Percentiles rank a stretch among this genome's conserved stretches.
These are phyloP conservation scores for Helarctos malayanus DNA, from an alignment of 2,797 vertebrate species.

Conservation along the genomic window DNA sequence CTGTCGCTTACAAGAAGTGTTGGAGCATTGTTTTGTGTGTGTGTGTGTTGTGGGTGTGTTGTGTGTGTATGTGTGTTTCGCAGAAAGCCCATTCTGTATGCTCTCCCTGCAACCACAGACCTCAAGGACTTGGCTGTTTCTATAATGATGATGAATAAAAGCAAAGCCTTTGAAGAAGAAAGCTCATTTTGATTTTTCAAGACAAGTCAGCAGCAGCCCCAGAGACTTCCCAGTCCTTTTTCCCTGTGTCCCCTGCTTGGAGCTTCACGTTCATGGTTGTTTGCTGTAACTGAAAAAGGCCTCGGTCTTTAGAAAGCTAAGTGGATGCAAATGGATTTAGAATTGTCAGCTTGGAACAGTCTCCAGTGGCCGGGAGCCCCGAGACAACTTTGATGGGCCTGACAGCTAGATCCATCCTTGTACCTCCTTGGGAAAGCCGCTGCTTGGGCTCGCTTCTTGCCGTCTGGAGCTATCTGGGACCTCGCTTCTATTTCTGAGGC, in stretches of 20 bases:
- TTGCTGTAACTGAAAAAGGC: neutral
- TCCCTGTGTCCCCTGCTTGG: neutral
- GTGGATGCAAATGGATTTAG: slow-evolving; percentile 70
- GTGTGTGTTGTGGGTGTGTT: neutral
- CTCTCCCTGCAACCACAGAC: neutral
- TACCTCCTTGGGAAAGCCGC: neutral
- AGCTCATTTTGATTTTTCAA: slow-evolving; percentile 76
- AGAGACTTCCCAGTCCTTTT: slow-evolving; percentile 7
- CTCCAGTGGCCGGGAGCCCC: slow-evolving; percentile 30
- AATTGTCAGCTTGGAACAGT: slow-evolving; percentile 11
- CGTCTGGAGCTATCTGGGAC: neutral
- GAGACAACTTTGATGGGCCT: slow-evolving; percentile 41
- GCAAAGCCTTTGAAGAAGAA: slow-evolving; percentile 72
- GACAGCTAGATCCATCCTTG: neutral
- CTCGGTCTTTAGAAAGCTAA: slow-evolving; percentile 64
- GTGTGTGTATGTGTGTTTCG: too few relatives aligned
- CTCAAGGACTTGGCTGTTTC: slow-evolving; percentile 60
- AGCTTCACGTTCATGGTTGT: slow-evolving; percentile 2
- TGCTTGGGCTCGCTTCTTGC: neutral
- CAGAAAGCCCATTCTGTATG: slow-evolving; percentile 7
- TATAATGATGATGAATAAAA: slow-evolving; percentile 68
- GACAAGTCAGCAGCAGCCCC: slow-evolving; percentile 57
- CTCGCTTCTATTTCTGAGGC: neutral
- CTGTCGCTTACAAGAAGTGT: neutral
- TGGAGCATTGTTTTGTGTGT: neutral